These are phyloP conservation scores for Sebastes paucispinis DNA, from an alignment of 2,797 vertebrate genomes.

Conservation along the genomic window DNA sequence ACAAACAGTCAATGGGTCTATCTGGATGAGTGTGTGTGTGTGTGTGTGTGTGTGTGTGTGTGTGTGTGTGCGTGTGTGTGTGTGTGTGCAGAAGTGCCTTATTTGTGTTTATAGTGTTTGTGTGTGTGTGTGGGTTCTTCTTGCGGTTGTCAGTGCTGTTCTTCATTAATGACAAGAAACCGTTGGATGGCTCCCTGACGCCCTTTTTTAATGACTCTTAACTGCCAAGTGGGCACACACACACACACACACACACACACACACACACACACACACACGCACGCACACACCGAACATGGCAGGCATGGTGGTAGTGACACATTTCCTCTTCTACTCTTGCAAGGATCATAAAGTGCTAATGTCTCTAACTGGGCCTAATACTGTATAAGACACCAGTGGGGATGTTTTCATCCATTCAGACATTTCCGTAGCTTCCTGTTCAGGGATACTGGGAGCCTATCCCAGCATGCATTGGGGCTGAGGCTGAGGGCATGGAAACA, in stretches of 20 bases:
- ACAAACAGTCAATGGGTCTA: slow-evolving; percentile 51
- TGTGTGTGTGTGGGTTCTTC: slow-evolving; percentile 50
- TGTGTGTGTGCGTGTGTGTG: slow-evolving; percentile 52
- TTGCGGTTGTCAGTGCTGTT: slow-evolving; percentile 66
- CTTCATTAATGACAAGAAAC: slow-evolving; percentile 74
- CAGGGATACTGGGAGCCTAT: slow-evolving; percentile 4
- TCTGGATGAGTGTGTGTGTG: slow-evolving; percentile 45
- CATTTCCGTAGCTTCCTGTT: slow-evolving; percentile 37
- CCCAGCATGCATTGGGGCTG: slow-evolving; percentile 17
- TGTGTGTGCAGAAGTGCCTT: slow-evolving; percentile 42
- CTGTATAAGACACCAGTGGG: slow-evolving; percentile 51
- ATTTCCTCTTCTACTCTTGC: slow-evolving; percentile 65
- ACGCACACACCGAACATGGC: slow-evolving; percentile 55
- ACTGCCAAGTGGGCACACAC: slow-evolving; percentile 74
- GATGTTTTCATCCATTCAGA: slow-evolving; percentile 51
- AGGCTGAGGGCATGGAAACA: slow-evolving; percentile 50
- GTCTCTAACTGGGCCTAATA: slow-evolving; percentile 39
- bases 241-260: neutral
- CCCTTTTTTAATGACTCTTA: slow-evolving; percentile 81
- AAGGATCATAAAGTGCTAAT: slow-evolving; percentile 55
- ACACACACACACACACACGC: too few relatives aligned
- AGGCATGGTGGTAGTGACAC: slow-evolving; percentile 61
- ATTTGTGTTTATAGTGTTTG: slow-evolving; percentile 61
- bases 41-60: slow-evolving; percentile 48
- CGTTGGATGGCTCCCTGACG: slow-evolving; percentile 67